A percentile compares a stretch with the other conserved stretches of the same genome.
Conservation (phyloP, 2,888 invertebrate genomes). For the Dinocampus coccinellae region DNA sequence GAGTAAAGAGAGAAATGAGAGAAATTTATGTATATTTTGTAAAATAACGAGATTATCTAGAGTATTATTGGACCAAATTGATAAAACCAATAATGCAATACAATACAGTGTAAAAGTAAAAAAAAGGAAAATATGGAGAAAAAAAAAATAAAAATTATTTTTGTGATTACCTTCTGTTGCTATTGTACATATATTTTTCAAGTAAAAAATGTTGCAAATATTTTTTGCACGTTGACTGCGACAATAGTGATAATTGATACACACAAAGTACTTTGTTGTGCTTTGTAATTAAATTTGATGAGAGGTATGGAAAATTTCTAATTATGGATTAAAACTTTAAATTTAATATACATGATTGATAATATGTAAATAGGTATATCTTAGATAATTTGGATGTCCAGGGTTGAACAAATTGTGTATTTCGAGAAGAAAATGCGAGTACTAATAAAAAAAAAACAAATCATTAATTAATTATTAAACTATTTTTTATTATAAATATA, state of each 20-base stretch:
- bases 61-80: constrained; percentile 30
- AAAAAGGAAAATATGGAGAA: background rate
- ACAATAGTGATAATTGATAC: background rate
- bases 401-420: background rate
- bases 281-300: background rate
- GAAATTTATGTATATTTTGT: background rate
- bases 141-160: background rate
- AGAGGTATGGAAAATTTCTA: background rate
- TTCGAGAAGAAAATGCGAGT: background rate
- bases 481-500: too few species aligned
- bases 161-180: background rate
- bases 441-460: background rate
- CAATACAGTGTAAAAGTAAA: too few species aligned
- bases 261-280: background rate
- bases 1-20: background rate
- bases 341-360: background rate
- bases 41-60: constrained; percentile 16
- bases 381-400: background rate
- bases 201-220: too few species aligned
- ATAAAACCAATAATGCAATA: constrained; percentile 4
- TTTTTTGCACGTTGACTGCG: background rate
- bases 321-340: background rate
- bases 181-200: constrained; percentile 12
- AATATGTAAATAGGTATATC: background rate
- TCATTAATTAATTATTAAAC: background rate